Conservation (phyloP, 2,888 invertebrate species). For the Drosophila nigricruria region DNA sequence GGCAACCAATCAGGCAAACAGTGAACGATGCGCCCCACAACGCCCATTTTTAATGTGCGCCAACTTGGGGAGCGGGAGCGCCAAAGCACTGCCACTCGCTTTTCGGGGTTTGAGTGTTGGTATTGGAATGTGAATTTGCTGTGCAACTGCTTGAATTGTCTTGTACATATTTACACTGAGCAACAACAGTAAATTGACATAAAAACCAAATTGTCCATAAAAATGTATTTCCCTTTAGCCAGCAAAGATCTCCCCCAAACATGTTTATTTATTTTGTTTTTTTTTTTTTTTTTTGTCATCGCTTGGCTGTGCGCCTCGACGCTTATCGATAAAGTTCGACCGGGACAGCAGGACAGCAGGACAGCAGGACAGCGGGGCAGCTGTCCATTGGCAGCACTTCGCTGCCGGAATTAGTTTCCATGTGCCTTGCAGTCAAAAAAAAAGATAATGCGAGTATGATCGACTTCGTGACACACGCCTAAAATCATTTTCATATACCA, state of each 20-base stretch:
- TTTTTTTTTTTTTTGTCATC: conserved; percentile 21
- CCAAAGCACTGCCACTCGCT: conserved; percentile 24
- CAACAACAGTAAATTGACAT: conserved; percentile 80
- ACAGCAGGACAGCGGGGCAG: conserved; percentile 9
- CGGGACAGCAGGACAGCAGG: conserved; percentile 1
- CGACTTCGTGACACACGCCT: neutral
- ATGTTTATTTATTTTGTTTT: conserved; percentile 29
- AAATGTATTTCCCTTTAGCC: conserved; percentile 79
- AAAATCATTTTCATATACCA: too few species aligned
- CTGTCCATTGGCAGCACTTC: conserved; percentile 57
- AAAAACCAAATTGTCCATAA: conserved; percentile 81
- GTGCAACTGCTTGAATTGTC: conserved; percentile 77
- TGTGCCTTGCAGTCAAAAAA: conserved; percentile 28
- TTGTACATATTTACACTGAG: conserved; percentile 73
- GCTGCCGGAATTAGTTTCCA: conserved; percentile 72
- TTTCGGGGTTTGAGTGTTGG: conserved; percentile 38
- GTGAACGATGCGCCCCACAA: conserved; percentile 60
- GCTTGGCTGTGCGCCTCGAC: conserved; percentile 33
- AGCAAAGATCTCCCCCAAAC: conserved; percentile 59
- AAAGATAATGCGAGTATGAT: neutral
- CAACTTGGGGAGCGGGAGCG: conserved; percentile 24
- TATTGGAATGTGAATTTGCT: conserved; percentile 54
- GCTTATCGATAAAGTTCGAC: conserved; percentile 79
- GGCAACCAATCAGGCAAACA: conserved; percentile 69
- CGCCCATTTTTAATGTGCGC: conserved; percentile 70